A percentile compares a stretch with the other conserved stretches of the same genome.
Conservation (phyloP, 2,888 invertebrate genomes). For the Brassicogethes aeneus region DNA sequence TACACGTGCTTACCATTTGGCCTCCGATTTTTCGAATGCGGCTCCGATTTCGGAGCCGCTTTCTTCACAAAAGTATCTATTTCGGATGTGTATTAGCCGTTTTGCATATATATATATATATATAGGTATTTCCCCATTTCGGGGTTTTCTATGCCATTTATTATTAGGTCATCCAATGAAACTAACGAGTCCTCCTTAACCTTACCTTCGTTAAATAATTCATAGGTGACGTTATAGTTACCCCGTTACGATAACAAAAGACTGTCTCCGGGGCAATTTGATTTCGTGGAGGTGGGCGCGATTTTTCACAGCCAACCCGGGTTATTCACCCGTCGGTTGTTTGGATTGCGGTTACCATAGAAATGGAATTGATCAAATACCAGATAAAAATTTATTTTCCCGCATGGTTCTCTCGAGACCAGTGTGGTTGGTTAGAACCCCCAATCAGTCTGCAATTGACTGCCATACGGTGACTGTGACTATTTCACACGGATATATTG, state of each 20-base stretch:
- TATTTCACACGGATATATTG: slow-evolving; percentile 5
- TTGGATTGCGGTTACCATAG: slow-evolving; percentile 32
- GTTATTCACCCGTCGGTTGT: slow-evolving; percentile 34
- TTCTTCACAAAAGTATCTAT: no score
- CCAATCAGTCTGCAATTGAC: background rate
- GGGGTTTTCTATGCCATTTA: no score
- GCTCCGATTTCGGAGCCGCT: no score
- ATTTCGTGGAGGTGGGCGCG: slow-evolving; percentile 1
- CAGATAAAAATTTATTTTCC: slow-evolving; percentile 28
- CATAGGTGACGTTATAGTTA: background rate
- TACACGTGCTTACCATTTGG: no score
- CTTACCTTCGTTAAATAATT: slow-evolving; percentile 1
- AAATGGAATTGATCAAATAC: slow-evolving; percentile 35
- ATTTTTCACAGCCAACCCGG: slow-evolving; percentile 10
- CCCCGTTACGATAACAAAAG: background rate
- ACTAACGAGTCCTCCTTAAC: no score
- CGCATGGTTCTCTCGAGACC: slow-evolving; percentile 19
- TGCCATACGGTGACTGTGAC: slow-evolving; percentile 9
- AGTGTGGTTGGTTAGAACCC: slow-evolving; percentile 9
- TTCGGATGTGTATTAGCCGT: no score
- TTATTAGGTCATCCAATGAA: no score
- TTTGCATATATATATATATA: no score
- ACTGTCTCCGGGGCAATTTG: background rate
- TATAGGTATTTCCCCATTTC: no score
- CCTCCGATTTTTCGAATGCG: no score